Conservation (phyloP, 1,140 invertebrate genomes). For the Dryas iulia region DNA sequence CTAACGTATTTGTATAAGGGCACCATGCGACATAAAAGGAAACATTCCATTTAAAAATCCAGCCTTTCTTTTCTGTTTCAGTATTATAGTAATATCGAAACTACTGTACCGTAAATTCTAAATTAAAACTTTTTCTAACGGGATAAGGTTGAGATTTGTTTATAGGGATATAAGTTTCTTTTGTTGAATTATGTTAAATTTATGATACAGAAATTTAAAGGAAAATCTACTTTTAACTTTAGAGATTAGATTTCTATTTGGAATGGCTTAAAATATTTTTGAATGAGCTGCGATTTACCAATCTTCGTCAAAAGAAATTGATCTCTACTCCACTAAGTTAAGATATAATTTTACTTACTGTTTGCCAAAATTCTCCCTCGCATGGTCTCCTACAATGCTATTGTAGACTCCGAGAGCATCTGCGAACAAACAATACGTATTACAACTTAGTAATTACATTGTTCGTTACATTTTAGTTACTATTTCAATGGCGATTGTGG, state of each 20-base stretch:
- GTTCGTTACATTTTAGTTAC: slow-evolving; percentile 21
- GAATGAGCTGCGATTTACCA: slow-evolving; percentile 11
- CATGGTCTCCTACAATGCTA: slow-evolving; percentile 38
- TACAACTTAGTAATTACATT: slow-evolving; percentile 36
- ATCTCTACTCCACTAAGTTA: slow-evolving; percentile 18
- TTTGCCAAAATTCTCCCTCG: slow-evolving; percentile 27
- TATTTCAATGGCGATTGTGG: slow-evolving; percentile 12
- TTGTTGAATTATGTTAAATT: slow-evolving; percentile 30
- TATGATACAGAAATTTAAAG: not conserved
- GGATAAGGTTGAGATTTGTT: slow-evolving; percentile 32
- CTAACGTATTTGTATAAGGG: slow-evolving; percentile 17
- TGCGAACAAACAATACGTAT: slow-evolving; percentile 53
- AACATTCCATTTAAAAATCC: slow-evolving; percentile 31
- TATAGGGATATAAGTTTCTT: slow-evolving; percentile 6
- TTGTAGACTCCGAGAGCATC: slow-evolving; percentile 46
- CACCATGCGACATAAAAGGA: slow-evolving; percentile 23
- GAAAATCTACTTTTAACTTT: not conserved
- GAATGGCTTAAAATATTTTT: not conserved
- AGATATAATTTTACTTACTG: slow-evolving; percentile 40
- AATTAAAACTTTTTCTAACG: not conserved
- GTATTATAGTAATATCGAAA: slow-evolving; percentile 31
- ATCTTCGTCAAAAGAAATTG: not conserved
- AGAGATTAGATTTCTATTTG: not conserved
- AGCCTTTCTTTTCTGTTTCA: slow-evolving; percentile 26
- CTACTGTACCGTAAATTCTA: slow-evolving; percentile 5